Evolutionary conservation across 2,888 invertebrate species (phyloP).

Genomic region (Caenorhabditis parvicauda): DNA sequence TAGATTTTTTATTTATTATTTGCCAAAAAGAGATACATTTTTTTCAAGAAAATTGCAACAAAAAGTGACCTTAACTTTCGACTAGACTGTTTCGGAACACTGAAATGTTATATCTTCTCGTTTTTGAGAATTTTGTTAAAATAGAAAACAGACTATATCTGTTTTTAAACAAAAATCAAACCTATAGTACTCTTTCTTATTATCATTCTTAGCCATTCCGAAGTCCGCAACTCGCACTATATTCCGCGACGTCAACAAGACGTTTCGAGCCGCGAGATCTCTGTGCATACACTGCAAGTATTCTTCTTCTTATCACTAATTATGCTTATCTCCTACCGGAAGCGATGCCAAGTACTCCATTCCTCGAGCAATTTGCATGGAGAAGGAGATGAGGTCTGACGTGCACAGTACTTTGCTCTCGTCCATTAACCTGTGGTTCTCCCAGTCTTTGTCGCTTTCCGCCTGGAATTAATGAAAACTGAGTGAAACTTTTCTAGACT

Average conservation of each 20-base stretch:
- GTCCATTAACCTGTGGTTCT: constrained; percentile 2
- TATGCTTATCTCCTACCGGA: constrained; percentile 70
- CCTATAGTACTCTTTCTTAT: constrained; percentile 69
- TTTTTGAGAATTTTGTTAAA: not conserved
- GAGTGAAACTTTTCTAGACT: not conserved
- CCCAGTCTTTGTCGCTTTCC: constrained; percentile 8
- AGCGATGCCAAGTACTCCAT: constrained; percentile 95
- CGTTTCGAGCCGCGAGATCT: constrained; percentile 92
- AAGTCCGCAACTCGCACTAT: constrained; percentile 96
- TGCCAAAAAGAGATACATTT: no score
- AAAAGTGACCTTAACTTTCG: no score
- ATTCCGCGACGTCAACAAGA: constrained; percentile 86
- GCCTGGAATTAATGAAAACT: not conserved
- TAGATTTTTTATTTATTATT: no score
- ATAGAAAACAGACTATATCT: not conserved
- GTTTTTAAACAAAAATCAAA: not conserved
- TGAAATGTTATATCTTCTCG: no score
- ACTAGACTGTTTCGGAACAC: no score
- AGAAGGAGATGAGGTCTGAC: constrained; percentile 81
- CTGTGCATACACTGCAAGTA: constrained; percentile 74
- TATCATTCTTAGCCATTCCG: constrained; percentile 88
- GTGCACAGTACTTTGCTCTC: constrained; percentile 15
- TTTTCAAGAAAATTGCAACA: no score
- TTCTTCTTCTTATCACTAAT: not conserved
- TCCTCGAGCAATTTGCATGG: constrained; percentile 90